Base-by-base conservation (phyloP, 2,113 vertebrate genomes). In the Ceyx cyanopectus region DNA sequence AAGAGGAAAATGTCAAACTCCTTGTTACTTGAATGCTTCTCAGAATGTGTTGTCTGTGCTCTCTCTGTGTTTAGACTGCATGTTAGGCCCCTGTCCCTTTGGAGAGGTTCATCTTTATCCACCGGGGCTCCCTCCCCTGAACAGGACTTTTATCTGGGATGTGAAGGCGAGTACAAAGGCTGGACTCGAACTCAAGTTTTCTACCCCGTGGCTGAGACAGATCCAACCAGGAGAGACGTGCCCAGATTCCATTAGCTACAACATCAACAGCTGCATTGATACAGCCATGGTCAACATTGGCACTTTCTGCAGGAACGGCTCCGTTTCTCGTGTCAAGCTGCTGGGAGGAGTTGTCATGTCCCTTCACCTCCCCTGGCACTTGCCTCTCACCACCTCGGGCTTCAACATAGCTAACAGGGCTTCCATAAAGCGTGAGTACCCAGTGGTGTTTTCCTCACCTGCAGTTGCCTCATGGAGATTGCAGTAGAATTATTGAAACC, bases 251-350 rank as follows among this genome's bases (percentile, higher is more conserved):
- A 82, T 98, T 79, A 98, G 97, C 2, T 98, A 99, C 96, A 93
- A 83, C 15, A 83, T 99, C 45, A 57, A 95, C 5, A 97, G 96
- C 51, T 98, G 74, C 24, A 51, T 97, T 1, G 97, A 97, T 6
- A 9, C 14, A 1, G 95, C 98, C 4, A 62, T 16, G 0, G 95
- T 97, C 53, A 95, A 10, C 66, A 97, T 99, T 1, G 99, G 99
- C 29, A 98, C 97, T 41, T 99, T 99, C 95, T 99, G 99, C 93
- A 97, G 96, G 92, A 98, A 97, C 0, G 99, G 99, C 85, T 94
- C 97, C 0, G 97, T 99, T 77, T 98, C 96, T 43, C 96, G 96
- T 0, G 69, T 99, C 89, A 97, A 98, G 94, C 90, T 97, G 81
- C 97, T 98, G 45, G 97, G 97, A 61, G 89, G 96, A 10, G 97